Evolutionary conservation across 2,888 invertebrate species (phyloP).

Genomic region (Melanostoma mellinum): DNA sequence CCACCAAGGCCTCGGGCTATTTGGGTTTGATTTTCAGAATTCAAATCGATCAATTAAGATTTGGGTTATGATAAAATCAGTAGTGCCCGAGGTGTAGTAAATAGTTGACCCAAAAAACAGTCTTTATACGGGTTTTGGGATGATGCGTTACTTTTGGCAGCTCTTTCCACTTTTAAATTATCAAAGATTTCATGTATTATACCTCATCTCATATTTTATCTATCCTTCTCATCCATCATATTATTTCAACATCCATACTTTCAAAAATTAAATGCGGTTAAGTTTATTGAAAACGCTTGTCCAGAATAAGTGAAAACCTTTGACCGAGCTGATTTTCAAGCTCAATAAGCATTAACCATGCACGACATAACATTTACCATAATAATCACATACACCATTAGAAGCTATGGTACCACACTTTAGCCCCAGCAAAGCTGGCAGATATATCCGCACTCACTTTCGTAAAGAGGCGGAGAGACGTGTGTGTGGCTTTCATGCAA

Average conservation of each 20-base stretch:
- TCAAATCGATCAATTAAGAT: too few species aligned
- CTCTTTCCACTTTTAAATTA: too few species aligned
- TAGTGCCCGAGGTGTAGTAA: too few species aligned
- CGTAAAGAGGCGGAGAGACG: neutral
- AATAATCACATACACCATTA: slow-evolving; percentile 68
- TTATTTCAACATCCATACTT: slow-evolving; percentile 24
- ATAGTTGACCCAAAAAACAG: too few species aligned
- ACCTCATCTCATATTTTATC: too few species aligned
- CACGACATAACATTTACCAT: slow-evolving; percentile 68
- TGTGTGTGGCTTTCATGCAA: slow-evolving; percentile 12
- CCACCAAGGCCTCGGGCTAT: too few species aligned
- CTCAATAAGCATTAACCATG: slow-evolving; percentile 70
- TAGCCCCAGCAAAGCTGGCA: slow-evolving; percentile 1
- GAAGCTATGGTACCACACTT: slow-evolving; percentile 45
- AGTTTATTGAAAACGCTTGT: slow-evolving; percentile 48
- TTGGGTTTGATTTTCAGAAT: too few species aligned
- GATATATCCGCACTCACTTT: slow-evolving; percentile 19
- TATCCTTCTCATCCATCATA: too few species aligned
- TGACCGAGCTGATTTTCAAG: slow-evolving; percentile 71
- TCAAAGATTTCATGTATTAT: too few species aligned
- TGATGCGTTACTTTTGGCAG: too few species aligned
- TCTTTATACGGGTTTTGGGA: too few species aligned
- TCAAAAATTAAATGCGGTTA: slow-evolving; percentile 55
- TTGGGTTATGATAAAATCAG: too few species aligned
- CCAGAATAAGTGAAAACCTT: slow-evolving; percentile 53